Conservation (phyloP, 2,113 vertebrate genomes). For the Ameiurus melas region DNA sequence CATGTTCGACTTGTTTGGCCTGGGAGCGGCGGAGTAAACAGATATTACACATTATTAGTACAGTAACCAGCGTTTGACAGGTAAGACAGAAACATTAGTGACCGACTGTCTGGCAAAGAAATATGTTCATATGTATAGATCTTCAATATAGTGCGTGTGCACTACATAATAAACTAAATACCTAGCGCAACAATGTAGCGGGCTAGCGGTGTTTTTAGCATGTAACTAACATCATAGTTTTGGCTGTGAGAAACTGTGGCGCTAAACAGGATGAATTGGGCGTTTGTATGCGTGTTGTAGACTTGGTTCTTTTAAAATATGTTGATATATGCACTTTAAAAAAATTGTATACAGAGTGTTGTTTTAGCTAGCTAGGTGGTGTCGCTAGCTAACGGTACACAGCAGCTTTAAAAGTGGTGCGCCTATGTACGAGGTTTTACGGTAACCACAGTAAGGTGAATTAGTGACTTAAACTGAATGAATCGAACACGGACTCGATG, state of each 20-base stretch:
- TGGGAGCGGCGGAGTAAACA: constrained; percentile 1
- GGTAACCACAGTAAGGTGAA: neutral
- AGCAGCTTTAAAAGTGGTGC: fast-evolving
- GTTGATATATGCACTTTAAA: too few relatives aligned
- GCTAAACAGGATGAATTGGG: neutral
- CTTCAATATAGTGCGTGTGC: too few relatives aligned
- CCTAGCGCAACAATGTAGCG: neutral
- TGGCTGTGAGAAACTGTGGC: neutral
- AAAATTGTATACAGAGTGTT: neutral
- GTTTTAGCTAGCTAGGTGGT: neutral
- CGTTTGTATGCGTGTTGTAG: neutral
- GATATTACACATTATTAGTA: constrained; percentile 1
- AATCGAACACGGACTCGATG: neutral
- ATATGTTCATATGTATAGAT: neutral
- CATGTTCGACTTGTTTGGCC: constrained; percentile 40
- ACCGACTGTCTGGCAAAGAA: neutral
- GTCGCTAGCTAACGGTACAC: neutral
- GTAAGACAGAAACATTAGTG: constrained; percentile 13
- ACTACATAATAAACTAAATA: neutral
- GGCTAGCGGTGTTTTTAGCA: neutral
- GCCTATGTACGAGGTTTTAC: neutral
- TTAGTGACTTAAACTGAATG: neutral
- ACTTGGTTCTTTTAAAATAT: too few relatives aligned
- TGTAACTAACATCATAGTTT: neutral
- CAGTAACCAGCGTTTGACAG: constrained; percentile 36